These are phyloP conservation scores for Puma concolor DNA, from an alignment of 2,113 vertebrate genomes.

Conservation along the genomic window DNA sequence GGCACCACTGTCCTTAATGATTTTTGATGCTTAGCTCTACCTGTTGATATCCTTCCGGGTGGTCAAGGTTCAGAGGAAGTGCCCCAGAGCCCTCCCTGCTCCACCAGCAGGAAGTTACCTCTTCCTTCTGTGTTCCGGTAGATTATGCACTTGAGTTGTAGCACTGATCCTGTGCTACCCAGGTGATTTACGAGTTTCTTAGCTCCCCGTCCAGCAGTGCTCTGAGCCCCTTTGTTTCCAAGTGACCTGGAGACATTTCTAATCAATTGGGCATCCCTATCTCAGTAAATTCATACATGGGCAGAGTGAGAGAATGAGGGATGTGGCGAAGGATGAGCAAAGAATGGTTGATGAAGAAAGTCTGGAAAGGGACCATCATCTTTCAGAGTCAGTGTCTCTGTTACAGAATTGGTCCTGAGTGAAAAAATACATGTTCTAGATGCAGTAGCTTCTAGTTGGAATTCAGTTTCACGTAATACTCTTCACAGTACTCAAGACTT, in stretches of 20 bases:
- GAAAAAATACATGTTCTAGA: background rate
- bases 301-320: background rate
- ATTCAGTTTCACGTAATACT: background rate
- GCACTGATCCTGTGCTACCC: background rate
- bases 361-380: background rate
- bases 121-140: background rate
- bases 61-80: too few relatives aligned
- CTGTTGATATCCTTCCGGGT: too few relatives aligned
- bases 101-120: background rate
- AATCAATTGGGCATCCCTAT: background rate
- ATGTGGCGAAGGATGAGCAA: background rate
- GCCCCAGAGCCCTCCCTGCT: background rate
- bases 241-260: background rate
- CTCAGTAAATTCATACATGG: slow-evolving; percentile 3
- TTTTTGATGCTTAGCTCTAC: background rate
- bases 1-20: background rate
- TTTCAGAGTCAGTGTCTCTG: background rate
- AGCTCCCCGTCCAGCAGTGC: background rate
- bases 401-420: background rate
- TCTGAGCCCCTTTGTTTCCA: background rate
- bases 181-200: background rate
- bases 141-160: too few relatives aligned
- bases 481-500: background rate
- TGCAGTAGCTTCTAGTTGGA: background rate
- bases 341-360: background rate